These are phyloP conservation scores for Babyrousa celebensis DNA, from an alignment of 2,797 vertebrate species.

Conservation along the genomic window DNA sequence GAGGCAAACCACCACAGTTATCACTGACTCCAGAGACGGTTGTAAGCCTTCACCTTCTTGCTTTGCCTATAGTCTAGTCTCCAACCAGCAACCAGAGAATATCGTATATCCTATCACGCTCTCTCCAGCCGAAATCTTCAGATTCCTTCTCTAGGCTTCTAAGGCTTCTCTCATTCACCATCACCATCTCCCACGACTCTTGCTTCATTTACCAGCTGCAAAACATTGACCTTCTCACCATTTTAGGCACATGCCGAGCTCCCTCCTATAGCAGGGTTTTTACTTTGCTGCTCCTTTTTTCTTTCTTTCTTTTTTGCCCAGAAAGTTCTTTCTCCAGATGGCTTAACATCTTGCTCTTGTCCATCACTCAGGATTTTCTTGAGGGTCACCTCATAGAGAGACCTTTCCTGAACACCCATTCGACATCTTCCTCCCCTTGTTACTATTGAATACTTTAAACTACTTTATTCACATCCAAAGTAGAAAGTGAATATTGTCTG, in stretches of 20 bases:
- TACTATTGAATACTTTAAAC: neutral
- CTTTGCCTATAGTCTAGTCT: neutral
- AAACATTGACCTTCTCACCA: neutral
- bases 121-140: neutral
- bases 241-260: neutral
- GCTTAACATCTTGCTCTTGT: neutral
- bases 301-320: neutral
- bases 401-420: neutral
- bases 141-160: neutral
- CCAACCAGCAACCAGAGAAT: neutral
- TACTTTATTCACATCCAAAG: neutral
- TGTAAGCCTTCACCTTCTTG: neutral
- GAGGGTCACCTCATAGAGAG: neutral
- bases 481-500: neutral
- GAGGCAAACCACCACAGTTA: too few relatives aligned
- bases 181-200: neutral
- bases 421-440: neutral
- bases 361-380: neutral
- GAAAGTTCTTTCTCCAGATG: neutral
- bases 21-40: too few relatives aligned
- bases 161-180: neutral
- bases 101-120: too few relatives aligned
- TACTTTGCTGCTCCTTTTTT: neutral
- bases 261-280: neutral
- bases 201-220: fast-evolving